Evolutionary conservation across 1,140 invertebrate genomes (phyloP).

Genomic region (Drosophila oshimai): DNA sequence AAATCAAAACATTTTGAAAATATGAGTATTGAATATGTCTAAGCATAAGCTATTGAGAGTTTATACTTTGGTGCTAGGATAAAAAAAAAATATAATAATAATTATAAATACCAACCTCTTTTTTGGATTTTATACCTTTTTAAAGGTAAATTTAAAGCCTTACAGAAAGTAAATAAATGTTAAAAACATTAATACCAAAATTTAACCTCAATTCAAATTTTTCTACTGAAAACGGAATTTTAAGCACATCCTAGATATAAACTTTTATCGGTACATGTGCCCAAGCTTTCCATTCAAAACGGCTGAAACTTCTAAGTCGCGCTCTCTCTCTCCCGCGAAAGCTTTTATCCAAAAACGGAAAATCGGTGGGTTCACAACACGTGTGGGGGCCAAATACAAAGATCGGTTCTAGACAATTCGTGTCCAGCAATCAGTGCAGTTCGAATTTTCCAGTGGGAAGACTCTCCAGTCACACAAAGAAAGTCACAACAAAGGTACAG

Average conservation of each 20-base stretch:
- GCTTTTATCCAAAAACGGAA: constrained; percentile 39
- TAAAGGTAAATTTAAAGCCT: too few species aligned
- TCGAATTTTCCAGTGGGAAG: constrained; percentile 18
- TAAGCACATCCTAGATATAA: background rate
- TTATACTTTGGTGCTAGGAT: too few species aligned
- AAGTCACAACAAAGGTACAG: constrained; percentile 37
- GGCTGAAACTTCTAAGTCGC: constrained; percentile 34
- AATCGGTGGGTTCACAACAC: constrained; percentile 16
- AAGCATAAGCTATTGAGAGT: too few species aligned
- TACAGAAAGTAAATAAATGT: too few species aligned
- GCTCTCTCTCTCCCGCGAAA: constrained; percentile 35
- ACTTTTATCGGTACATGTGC: constrained; percentile 7
- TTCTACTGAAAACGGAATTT: too few species aligned
- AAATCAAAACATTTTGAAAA: too few species aligned
- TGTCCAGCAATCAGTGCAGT: constrained; percentile 12
- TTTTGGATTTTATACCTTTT: too few species aligned
- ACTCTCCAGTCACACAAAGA: background rate
- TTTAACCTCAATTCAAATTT: too few species aligned
- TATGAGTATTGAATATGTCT: too few species aligned
- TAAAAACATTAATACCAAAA: too few species aligned
- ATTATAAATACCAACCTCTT: too few species aligned
- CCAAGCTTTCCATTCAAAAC: constrained; percentile 6
- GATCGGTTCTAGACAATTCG: constrained; percentile 4
- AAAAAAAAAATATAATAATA: too few species aligned
- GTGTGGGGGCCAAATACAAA: constrained; percentile 8